Percentiles rank a stretch among this genome's conserved stretches.
Evolutionary conservation across 2,797 vertebrate genomes (phyloP).

Genomic region (Choloepus didactylus): DNA sequence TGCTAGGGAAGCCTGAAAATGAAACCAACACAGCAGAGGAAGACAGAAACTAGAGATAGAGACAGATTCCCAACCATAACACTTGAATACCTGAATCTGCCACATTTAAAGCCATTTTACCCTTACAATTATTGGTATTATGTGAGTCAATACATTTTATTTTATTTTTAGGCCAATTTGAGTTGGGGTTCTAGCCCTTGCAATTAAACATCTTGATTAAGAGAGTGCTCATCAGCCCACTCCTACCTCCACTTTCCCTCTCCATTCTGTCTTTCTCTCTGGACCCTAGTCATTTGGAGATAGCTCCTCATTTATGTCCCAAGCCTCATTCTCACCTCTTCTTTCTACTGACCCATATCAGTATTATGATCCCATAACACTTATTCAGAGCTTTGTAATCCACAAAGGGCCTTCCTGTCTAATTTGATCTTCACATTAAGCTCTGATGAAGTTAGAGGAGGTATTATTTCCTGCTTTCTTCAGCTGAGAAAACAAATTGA

Average conservation of each 20-base stretch:
- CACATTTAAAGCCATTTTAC: neutral
- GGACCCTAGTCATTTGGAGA: neutral
- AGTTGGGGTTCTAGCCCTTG: constrained; percentile 47
- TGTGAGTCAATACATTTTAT: neutral
- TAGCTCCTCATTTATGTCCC: neutral
- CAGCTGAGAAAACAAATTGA: constrained; percentile 1
- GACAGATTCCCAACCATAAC: neutral
- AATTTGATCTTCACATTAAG: neutral
- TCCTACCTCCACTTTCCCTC: constrained; percentile 1
- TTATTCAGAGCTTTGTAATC: neutral
- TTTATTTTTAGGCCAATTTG: constrained; percentile 7
- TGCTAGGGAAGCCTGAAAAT: constrained; percentile 26
- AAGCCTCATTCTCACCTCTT: neutral
- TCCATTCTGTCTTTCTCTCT: constrained; percentile 15
- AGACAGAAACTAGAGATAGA: neutral
- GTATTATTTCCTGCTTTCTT: constrained; percentile 18
- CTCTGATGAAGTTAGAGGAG: neutral
- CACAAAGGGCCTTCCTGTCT: neutral
- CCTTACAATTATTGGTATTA: constrained; percentile 52
- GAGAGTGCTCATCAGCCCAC: constrained; percentile 20
- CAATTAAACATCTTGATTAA: constrained; percentile 16
- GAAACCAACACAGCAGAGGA: neutral
- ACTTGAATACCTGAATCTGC: neutral
- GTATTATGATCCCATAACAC: neutral
- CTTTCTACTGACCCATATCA: neutral